phyloP scores from a whole-genome alignment of 2,888 invertebrate species.

The Machimus atricapillus region DNA sequence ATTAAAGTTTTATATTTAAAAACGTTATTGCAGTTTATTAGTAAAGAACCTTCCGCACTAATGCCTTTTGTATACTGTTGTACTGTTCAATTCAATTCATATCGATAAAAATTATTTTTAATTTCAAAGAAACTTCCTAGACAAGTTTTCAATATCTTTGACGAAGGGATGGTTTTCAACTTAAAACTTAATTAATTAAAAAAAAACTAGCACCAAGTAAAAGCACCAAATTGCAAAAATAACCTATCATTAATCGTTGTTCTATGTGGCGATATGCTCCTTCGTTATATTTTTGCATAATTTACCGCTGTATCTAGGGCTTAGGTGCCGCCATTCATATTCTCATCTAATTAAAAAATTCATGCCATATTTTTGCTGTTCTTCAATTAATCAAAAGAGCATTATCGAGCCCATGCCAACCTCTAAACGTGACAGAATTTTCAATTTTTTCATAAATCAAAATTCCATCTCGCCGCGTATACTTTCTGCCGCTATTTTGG shows the following conservation, averaged over 20 bases:
- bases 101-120: too few species aligned
- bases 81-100: too few species aligned
- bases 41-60: background rate
- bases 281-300: background rate
- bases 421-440: background rate
- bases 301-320: background rate
- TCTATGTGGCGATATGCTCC: background rate
- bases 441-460: background rate
- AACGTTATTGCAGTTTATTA: background rate
- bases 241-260: too few species aligned
- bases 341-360: background rate
- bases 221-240: too few species aligned
- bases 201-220: too few species aligned
- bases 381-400: background rate
- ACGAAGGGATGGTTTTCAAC: too few species aligned
- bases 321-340: background rate
- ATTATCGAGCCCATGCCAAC: background rate
- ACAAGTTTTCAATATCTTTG: too few species aligned
- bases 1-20: background rate
- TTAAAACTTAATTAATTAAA: too few species aligned
- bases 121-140: too few species aligned
- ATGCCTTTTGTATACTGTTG: too few species aligned
- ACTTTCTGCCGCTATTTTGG: background rate
- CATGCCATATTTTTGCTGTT: background rate
- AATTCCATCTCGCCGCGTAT: background rate